A percentile compares a stretch with the other conserved stretches of the same genome.
Evolutionary conservation across 1,140 invertebrate genomes (phyloP).

Genomic region (Bombus confusus): DNA sequence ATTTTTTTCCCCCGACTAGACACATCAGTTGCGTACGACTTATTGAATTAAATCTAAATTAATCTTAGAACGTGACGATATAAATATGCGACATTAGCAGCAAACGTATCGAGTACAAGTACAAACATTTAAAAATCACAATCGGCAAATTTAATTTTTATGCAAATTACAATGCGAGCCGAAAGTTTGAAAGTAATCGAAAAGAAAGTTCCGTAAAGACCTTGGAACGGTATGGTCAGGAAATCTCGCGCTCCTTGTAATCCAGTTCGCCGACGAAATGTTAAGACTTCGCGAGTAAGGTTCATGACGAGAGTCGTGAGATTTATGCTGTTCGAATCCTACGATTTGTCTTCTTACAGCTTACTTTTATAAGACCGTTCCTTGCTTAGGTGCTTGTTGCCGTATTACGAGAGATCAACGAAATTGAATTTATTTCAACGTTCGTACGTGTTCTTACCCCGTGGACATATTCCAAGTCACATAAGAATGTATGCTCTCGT

Average conservation of each 20-base stretch:
- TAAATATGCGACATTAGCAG: neutral
- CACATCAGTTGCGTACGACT: no score
- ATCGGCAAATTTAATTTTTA: neutral
- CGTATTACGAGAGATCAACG: constrained; percentile 46
- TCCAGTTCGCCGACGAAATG: constrained; percentile 18
- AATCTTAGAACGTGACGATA: no score
- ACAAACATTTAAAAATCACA: neutral
- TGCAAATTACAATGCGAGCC: neutral
- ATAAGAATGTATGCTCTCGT: neutral
- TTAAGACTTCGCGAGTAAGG: constrained; percentile 21
- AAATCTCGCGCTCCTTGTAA: constrained; percentile 14
- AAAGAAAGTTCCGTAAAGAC: neutral
- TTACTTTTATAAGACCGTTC: constrained; percentile 42
- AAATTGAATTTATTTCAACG: constrained; percentile 42
- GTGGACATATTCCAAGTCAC: neutral
- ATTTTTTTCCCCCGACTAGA: no score
- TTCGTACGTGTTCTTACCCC: neutral
- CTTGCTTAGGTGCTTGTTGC: constrained; percentile 44
- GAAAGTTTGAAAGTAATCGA: neutral
- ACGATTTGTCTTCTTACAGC: constrained; percentile 41
- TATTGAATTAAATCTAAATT: no score
- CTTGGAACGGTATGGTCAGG: neutral
- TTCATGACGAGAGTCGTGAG: constrained; percentile 42
- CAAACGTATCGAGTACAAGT: no score
- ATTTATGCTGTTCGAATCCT: constrained; percentile 48